Evolutionary conservation across 2,797 vertebrate genomes (phyloP), one percentile per base, ranked within the genome.

Genomic region (Semaprochilodus insignis): DNA sequence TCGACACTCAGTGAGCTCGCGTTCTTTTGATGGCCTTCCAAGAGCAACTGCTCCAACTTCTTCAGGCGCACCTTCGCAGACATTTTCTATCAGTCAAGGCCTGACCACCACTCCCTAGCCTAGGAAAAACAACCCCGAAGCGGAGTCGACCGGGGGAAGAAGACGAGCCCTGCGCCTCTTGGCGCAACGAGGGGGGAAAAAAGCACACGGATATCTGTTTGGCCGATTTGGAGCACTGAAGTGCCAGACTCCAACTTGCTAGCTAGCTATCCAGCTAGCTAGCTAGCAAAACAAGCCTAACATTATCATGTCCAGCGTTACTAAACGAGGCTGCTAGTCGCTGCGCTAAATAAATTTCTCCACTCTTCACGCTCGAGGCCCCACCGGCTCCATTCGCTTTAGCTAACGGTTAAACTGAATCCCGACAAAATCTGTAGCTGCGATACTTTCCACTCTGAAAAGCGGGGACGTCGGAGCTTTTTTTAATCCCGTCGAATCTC

Each of bases 31-130:
- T 94, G 95, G 80, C 96, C 96, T 82, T 96, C 95, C 93, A 96
- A 91, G 84, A 98, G 94, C 94, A 98, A 93, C 94, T 97, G 94
- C 94, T 98, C 97, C 95, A 98, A 95, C 92, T 93, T 96, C 96
- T 96, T 96, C 92, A 98, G 96, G 19, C 97, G 96, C 91, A 95
- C 96, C 95, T 96, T 96, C 85, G 97, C 97, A 91, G 97, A 97
- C 97, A 98, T 98, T 87, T 93, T 88, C 48, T 66, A 59, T 34
- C 72, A 60, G 57, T 48, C 69, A 59, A 16, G 79, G 73, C 74
- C 70, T 73, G 84, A 74, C 77, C 78, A 82, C 81, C 85, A 75
- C 85, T 86, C 77, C 76, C 79, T 71, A 54, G 55, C 66, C 57
- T 57, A 73, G 75, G 65, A 52, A 70, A 57, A 70, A 69, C 25